Evolutionary conservation across 2,113 vertebrate genomes (phyloP).

Genomic region (Excalfactoria chinensis): DNA sequence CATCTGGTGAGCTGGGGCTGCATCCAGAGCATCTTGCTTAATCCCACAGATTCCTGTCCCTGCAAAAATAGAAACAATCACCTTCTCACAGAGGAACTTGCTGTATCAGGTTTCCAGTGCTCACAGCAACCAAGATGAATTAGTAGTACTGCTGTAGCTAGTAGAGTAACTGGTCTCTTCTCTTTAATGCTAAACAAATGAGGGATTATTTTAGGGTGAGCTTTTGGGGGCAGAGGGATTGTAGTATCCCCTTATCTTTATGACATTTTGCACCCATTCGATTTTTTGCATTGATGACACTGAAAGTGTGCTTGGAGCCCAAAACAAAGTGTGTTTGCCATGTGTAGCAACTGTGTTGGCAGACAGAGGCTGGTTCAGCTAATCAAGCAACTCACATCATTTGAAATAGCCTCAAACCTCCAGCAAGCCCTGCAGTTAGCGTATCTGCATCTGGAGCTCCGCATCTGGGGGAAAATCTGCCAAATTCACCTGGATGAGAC

Average conservation of each 20-base stretch:
- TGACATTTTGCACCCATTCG: background rate
- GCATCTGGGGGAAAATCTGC: background rate
- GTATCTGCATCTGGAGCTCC: background rate
- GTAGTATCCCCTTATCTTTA: background rate
- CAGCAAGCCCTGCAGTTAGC: background rate
- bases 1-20: background rate
- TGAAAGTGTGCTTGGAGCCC: background rate
- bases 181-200: background rate
- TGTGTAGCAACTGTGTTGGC: background rate
- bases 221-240: background rate
- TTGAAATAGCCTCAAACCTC: background rate
- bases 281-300: background rate
- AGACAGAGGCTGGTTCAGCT: conserved; percentile 13
- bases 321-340: background rate
- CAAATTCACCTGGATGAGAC: background rate
- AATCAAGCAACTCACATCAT: background rate
- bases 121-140: conserved; percentile 1
- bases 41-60: background rate
- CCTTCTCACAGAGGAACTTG: background rate
- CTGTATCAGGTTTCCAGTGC: conserved; percentile 25
- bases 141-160: background rate
- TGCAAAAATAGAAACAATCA: conserved; percentile 59
- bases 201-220: background rate
- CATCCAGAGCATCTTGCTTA: conserved; percentile 17
- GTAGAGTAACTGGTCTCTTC: background rate